Base-by-base conservation (phyloP, 2,797 vertebrate genomes). In the Pseudomugil tenellus region DNA sequence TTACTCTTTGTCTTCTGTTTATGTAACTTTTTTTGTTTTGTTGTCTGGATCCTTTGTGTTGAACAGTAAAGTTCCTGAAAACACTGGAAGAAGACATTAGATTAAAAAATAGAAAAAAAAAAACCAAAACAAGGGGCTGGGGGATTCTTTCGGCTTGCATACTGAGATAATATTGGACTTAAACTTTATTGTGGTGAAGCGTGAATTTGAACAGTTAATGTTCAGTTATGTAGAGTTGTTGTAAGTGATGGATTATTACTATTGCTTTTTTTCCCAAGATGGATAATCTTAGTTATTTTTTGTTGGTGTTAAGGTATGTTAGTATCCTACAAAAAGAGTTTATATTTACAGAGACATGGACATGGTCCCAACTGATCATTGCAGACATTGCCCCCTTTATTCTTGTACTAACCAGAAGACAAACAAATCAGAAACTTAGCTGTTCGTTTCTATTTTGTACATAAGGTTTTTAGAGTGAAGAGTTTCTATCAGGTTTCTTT, bases 401-500 rank as follows among this genome's bases (percentile, higher is more conserved):
- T 58, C 51, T 62, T 62, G 58, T 69, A 39, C 46, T 59, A 2
- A 32, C 32, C 6, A 32, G 9, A 32, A 32, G 8, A 1, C 1
- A 62, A 32, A 8, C 59, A 31, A 37, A 59, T 28, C n/a, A 7
- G 58, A 23, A 37, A 59, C 2, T 13, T 54, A 11, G 28, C 51
- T 39, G 1, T 31, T 32, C 6, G 68, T 34, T 54, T 1, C 6
- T 55, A 28, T 29, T 75, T 82, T 75, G 71, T 67, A 71, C 35
- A 55, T 1, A 32, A 62, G 16, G 4, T 48, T 41, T 68, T 63
- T 61, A 28, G 21, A 70, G 17, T 46, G 19, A 28, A 37, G 34
- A 16, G 37, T 80, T 41, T 68, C 53, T 73, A 56, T 74, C n/a
- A 62, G 66, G 57, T 60, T 57, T 71, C 28, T 35, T 70, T 68